Evolutionary conservation across 2,888 invertebrate genomes (phyloP), one percentile per base, ranked within the genome.

Genomic region (Pocota personata): DNA sequence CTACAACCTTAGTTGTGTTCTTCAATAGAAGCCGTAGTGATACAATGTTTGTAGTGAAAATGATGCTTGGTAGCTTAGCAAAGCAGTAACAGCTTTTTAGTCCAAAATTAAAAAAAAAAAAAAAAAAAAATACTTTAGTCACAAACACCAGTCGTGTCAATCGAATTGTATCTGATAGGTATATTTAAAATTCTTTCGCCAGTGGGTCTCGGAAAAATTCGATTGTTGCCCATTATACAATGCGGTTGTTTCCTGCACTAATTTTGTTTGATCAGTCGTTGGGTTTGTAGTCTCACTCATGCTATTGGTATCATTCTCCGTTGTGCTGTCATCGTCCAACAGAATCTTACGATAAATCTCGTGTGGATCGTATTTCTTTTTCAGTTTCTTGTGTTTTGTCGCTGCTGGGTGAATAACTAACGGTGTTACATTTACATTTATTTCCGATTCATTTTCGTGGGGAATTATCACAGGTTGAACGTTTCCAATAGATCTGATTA

Each of bases 201-300:
- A 94, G 88, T 94, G 93, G 80, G 93, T 90, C 87, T 92, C 93
- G 75, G 90, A 89, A 48, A 92, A 91, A 88, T 90, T 91, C 14
- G 89, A 90, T 60, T 87, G 87, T 19, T 78, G 80, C 1, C 77
- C 76, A 50, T 73, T 87, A 30, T 66, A 82, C n/a, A 84, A 66
- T 8, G 48, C 60, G 16, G 60, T 72, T 21, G 87, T 43, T 21
- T 87, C 88, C 27, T 76, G 64, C 1, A 48, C 58, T 30, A 67
- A 27, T 50, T 84, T 64, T 8, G 76, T 30, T 30, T 83, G 60
- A 4, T 87, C 48, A 10, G 87, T 82, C 2, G 88, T 87, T 27
- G 88, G 46, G 3, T 83, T 87, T 30, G 83, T 48, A 1, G 35
- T 37, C 19, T 88, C 87, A 24, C 46, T 67, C 16, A 78, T 82